These are phyloP conservation scores for Nettapus auritus DNA, from an alignment of 2,113 vertebrate genomes.

Conservation along the genomic window DNA sequence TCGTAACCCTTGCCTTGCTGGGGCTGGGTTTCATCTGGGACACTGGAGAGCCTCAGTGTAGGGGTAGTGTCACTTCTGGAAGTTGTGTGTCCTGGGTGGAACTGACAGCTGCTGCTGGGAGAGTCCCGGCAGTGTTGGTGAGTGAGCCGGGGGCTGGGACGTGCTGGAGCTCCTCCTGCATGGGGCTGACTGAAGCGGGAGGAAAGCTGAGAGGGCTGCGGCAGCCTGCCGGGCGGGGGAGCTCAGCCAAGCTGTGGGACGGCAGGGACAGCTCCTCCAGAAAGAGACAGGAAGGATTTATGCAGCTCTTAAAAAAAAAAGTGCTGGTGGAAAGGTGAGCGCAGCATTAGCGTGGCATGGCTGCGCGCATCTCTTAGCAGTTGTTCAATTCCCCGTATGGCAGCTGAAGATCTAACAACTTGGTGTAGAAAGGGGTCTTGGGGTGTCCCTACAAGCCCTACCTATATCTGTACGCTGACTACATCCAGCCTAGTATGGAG, in stretches of 20 bases:
- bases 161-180: neutral
- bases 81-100: neutral
- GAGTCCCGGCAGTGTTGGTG: neutral
- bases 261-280: neutral
- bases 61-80: neutral
- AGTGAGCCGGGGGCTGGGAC: neutral
- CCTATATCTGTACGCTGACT: neutral
- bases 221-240: neutral
- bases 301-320: neutral
- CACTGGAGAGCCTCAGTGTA: neutral
- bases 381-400: neutral
- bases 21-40: neutral
- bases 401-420: neutral
- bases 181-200: neutral
- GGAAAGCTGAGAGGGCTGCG: neutral
- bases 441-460: neutral
- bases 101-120: neutral
- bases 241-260: neutral
- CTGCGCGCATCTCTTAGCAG: neutral
- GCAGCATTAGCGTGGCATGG: neutral
- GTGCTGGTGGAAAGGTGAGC: neutral
- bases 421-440: neutral
- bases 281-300: neutral
- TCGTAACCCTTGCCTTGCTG: neutral
- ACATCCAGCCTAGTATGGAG: accelerated